phyloP scores from a whole-genome alignment of 64 coral and sea anemone species.

The Catalaphyllia jardinei region DNA sequence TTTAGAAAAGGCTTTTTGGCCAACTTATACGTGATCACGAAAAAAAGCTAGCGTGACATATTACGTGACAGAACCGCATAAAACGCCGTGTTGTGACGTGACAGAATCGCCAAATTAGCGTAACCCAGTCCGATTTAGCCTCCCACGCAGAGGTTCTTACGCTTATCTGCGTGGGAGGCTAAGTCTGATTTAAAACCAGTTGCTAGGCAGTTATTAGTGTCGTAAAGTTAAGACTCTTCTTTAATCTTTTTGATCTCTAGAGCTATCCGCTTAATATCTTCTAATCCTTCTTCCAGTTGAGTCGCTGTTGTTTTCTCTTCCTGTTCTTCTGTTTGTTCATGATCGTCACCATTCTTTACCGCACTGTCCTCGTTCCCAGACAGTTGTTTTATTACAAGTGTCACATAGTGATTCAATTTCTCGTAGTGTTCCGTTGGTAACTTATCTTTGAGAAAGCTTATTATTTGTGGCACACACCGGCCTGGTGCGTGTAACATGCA shows the following conservation, averaged over 20 bases:
- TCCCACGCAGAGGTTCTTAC: no score
- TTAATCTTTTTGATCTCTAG: slow-evolving; percentile 75
- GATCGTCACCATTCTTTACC: slow-evolving; percentile 43
- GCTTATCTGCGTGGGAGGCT: no score
- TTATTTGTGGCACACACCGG: slow-evolving; percentile 93
- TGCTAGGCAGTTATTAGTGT: background rate
- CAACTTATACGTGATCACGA: no score
- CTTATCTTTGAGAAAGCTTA: slow-evolving; percentile 60
- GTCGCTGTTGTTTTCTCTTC: slow-evolving; percentile 53
- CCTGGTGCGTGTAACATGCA: slow-evolving; percentile 88
- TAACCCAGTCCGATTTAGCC: no score
- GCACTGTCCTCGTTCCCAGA: slow-evolving; percentile 56
- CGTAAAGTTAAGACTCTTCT: slow-evolving; percentile 21
- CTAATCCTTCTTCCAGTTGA: slow-evolving; percentile 49
- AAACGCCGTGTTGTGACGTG: no score
- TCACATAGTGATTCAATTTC: slow-evolving; percentile 78
- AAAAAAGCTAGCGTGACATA: no score
- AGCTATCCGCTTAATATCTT: slow-evolving; percentile 80
- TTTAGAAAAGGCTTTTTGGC: no score
- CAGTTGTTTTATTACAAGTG: slow-evolving; percentile 87
- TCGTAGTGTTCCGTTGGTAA: slow-evolving; percentile 77
- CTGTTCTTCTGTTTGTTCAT: slow-evolving; percentile 31
- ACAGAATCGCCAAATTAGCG: no score
- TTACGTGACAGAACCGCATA: no score
- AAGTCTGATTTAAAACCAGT: background rate